phyloP scores from a whole-genome alignment of 1,140 invertebrate species.

The Leptinotarsa undecemlineata region DNA sequence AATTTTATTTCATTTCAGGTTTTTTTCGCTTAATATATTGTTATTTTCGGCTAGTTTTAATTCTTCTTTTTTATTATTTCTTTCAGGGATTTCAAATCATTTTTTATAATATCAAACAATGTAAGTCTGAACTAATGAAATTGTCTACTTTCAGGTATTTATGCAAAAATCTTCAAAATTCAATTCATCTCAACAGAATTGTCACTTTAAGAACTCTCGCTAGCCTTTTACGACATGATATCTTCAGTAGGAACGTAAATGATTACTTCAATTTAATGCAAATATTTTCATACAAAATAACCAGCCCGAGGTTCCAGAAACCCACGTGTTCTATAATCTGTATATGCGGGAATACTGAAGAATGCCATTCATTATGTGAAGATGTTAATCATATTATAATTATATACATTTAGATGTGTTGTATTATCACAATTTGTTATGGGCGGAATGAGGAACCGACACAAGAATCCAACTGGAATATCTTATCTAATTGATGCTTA shows the following conservation, averaged over 20 bases:
- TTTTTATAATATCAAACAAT: too few relatives aligned
- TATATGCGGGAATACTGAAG: conserved; percentile 1
- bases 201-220: too few relatives aligned
- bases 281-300: conserved; percentile 1
- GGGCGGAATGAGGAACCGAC: conserved; percentile 4
- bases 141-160: too few relatives aligned
- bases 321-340: conserved; percentile 2
- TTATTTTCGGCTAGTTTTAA: too few relatives aligned
- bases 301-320: neutral
- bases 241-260: neutral
- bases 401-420: conserved; percentile 3
- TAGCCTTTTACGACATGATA: neutral
- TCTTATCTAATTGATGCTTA: conserved; percentile 6
- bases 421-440: conserved; percentile 8
- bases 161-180: too few relatives aligned
- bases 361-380: conserved; percentile 2
- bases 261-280: neutral
- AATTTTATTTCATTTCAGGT: too few relatives aligned
- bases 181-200: too few relatives aligned
- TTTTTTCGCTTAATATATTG: too few relatives aligned
- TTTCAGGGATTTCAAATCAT: too few relatives aligned
- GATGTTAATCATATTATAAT: conserved; percentile 1
- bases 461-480: neutral
- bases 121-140: too few relatives aligned
- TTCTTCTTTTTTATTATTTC: too few relatives aligned